Base-by-base conservation (phyloP, 2,113 vertebrate genomes). In the Zosterops japonicus region DNA sequence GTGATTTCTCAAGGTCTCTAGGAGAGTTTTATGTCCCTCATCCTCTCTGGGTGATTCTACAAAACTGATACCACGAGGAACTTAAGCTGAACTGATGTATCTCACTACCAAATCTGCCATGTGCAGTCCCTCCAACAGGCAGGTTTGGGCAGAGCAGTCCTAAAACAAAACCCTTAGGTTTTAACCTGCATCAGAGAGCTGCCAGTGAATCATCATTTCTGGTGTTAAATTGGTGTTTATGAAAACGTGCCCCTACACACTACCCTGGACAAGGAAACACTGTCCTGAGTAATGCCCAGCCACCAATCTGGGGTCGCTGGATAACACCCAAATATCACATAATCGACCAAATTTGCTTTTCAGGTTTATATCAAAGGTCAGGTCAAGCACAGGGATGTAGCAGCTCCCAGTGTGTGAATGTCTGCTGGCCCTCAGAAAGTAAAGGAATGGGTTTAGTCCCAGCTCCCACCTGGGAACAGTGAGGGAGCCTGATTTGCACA, bases 351-450 rank as follows among this genome's bases (percentile, higher is more conserved):
- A 25, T 56, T n/a, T 70, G 70, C 53, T 65, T 68, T 46, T 17
- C 69, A 72, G 49, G 31, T 14, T 77, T 65, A 6, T 42, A 11
- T 46, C 31, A 49, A 78, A 84, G 76, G 8, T 47, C 41, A 36
- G 0, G 0, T 35, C 53, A 81, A 33, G 15, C 0, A 2, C 2
- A 1, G 57, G 65, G 29, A 2, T 78, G 24, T 28, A 47, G 25
- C 21, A 59, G n/a, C 47, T 56, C 36, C 14, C 68, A 16, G 31
- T 4, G 28, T 60, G 56, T 8, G 83, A 61, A 42, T 60, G 12
- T 29, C 49, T 60, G 88, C 50, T 84, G 69, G 46, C 24, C 18
- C 57, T 29, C 87, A 83, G 46, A 44, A 88, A 47, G 36, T 3
- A 60, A 71, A 65, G 72, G 63, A 55, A 67, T 12, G 49, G 29